Percentiles rank a stretch among this genome's conserved stretches.
phyloP scores from a whole-genome alignment of 2,888 invertebrate genomes.

The Drosophila anomalipes region DNA sequence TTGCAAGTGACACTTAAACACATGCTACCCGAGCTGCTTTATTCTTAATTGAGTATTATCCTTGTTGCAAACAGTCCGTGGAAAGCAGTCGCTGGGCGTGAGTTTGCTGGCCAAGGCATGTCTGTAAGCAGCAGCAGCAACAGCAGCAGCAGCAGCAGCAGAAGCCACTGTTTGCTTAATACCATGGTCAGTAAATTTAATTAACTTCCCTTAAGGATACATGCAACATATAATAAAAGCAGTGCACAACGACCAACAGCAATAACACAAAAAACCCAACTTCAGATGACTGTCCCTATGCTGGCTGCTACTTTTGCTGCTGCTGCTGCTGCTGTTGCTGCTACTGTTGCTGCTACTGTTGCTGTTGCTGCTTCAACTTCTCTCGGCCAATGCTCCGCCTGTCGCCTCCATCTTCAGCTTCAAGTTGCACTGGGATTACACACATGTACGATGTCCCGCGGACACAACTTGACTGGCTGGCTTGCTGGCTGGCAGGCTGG shows the following conservation, averaged over 20 bases:
- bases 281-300: conserved; percentile 46
- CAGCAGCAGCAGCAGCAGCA: conserved; percentile 43
- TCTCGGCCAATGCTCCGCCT: conserved; percentile 30
- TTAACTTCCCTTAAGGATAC: conserved; percentile 82
- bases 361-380: conserved; percentile 11
- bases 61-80: conserved; percentile 71
- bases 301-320: conserved; percentile 35
- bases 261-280: conserved; percentile 48
- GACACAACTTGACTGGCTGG: conserved; percentile 56
- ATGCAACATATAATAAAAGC: conserved; percentile 82
- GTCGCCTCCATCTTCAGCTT: conserved; percentile 74
- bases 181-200: conserved; percentile 81
- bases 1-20: conserved; percentile 79
- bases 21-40: conserved; percentile 77
- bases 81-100: conserved; percentile 27
- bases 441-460: conserved; percentile 51
- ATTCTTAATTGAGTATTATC: conserved; percentile 81
- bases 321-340: conserved; percentile 23
- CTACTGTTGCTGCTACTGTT: conserved; percentile 27
- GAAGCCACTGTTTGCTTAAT: conserved; percentile 77
- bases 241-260: conserved; percentile 60
- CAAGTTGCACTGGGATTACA: conserved; percentile 81
- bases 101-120: conserved; percentile 44
- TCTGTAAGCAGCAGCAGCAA: conserved; percentile 51
- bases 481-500: conserved; percentile 4